Percentiles rank a stretch among this genome's conserved stretches.
Evolutionary conservation across 2,797 vertebrate genomes (phyloP).

Genomic region (Gadopsis marmoratus): DNA sequence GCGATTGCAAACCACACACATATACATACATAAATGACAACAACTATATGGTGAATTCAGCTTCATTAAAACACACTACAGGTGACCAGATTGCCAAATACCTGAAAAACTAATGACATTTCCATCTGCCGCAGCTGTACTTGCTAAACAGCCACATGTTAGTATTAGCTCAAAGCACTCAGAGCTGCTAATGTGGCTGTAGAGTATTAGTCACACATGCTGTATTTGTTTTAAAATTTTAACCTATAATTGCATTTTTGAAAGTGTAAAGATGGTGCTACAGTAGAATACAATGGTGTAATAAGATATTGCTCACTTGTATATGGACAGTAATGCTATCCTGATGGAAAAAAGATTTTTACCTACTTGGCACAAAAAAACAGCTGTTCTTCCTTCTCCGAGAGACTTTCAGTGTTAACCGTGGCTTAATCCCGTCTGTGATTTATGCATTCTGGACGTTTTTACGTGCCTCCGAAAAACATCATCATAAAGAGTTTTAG

Average conservation of each 20-base stretch:
- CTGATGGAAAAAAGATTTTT: neutral
- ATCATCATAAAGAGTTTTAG: neutral
- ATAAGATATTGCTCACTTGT: neutral
- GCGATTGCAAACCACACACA: too few species aligned
- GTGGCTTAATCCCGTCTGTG: neutral
- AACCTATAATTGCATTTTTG: neutral
- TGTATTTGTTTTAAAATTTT: too few species aligned
- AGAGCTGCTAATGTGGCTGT: too few species aligned
- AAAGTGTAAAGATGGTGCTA: neutral
- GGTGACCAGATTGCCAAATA: too few species aligned
- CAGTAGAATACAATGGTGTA: neutral
- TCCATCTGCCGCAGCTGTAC: too few species aligned
- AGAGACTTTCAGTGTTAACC: neutral
- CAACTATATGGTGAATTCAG: too few species aligned
- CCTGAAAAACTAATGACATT: too few species aligned
- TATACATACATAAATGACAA: too few species aligned
- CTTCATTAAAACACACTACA: too few species aligned
- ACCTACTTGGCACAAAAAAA: slow-evolving; percentile 24
- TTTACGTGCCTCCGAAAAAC: neutral
- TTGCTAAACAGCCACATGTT: too few species aligned
- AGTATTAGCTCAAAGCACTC: too few species aligned
- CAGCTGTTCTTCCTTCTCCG: slow-evolving; percentile 29
- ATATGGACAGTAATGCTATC: neutral
- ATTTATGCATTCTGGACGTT: neutral
- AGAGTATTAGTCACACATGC: too few species aligned